Evolutionary conservation across 2,888 invertebrate species (phyloP), one percentile per base, ranked within the genome.

Genomic region (Pandemis corylana): DNA sequence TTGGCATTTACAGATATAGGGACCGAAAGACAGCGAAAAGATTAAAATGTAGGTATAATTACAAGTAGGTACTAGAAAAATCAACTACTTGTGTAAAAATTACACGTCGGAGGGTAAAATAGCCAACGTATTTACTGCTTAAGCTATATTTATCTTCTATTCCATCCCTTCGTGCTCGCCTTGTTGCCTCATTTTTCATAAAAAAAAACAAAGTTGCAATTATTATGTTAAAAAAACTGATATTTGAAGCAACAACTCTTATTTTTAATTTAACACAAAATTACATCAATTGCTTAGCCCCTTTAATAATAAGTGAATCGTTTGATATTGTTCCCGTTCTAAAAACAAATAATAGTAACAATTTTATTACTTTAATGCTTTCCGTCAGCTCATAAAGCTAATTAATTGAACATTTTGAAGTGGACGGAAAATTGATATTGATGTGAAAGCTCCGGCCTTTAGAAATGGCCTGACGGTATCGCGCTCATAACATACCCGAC

Each of bases 391-490:
- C 80, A 80, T 84, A 82, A 85, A 83, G 79, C 78, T 88, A 85
- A 89, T 89, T 87, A 90, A 91, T 89, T 84, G 85, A 84, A 86
- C 76, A 80, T 86, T 85, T 87, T 86, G 81, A 86, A 87, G 87
- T 85, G 82, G 82, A 82, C 79, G 78, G 81, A 77, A 92, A 91
- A 92, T 91, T 90, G 89, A 89, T 89, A 92, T 92, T 93, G 90
- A 92, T 92, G 91, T 82, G 83, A 82, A 79, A 84, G 84, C 89
- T 90, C 88, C 89, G 87, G 80, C 78, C 76, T 82, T 85, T 86
- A 86, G 88, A 88, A 87, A 83, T 81, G 79, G 79, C 81, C 81
- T 81, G 80, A 36, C 65, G 49, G 10, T 49, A 49, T 65, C 65
- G 65, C 65, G 7, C 13, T 36, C 15, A 15, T 10, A 4, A 65